These are phyloP conservation scores for Meandrina meandrites DNA, from an alignment of 92 coral and sea anemone genomes.

Conservation along the genomic window DNA sequence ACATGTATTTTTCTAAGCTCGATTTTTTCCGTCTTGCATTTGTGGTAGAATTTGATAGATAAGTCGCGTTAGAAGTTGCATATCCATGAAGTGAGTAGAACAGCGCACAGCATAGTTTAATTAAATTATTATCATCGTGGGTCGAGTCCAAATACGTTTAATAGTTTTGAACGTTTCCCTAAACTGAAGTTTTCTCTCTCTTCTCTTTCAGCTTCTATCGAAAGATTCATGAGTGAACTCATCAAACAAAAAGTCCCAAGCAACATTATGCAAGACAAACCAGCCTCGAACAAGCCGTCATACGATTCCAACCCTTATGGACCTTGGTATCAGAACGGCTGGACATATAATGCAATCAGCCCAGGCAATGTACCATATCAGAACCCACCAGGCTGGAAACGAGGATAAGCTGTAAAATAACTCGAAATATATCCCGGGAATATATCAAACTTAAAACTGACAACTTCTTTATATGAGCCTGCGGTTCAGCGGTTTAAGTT, in stretches of 20 bases:
- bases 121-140: no score
- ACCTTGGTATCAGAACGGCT: conserved; percentile 40
- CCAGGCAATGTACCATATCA: conserved; percentile 16
- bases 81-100: no score
- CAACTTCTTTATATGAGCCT: not conserved
- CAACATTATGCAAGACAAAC: conserved; percentile 15
- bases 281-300: not conserved
- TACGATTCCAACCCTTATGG: conserved; percentile 1
- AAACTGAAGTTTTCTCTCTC: not conserved
- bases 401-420: conserved; percentile 5
- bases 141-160: no score
- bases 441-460: not conserved
- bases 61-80: no score
- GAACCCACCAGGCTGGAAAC: conserved; percentile 40
- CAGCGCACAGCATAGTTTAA: no score
- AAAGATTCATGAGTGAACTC: conserved; percentile 51
- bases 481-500: no score
- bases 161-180: no score
- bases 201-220: conserved; percentile 48
- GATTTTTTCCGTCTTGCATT: no score
- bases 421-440: no score
- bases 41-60: no score
- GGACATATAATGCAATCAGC: conserved; percentile 8
- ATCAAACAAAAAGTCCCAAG: conserved; percentile 33
- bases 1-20: no score